Percentiles rank a stretch among this genome's conserved stretches.
Conservation (phyloP, 2,888 invertebrate genomes). For the Seira musarum region DNA sequence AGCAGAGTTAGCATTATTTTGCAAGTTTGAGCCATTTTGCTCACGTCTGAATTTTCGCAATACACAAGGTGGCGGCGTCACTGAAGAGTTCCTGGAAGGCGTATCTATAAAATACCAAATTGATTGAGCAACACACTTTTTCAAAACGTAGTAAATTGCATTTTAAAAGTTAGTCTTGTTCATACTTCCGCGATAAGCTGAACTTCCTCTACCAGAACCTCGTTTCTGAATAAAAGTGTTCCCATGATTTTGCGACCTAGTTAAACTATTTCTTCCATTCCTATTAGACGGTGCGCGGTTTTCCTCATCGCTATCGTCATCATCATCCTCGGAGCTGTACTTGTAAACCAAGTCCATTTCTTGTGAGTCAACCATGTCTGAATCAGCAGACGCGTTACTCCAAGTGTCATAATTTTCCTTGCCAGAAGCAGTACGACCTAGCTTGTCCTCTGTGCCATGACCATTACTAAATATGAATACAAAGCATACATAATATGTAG, state of each 20-base stretch:
- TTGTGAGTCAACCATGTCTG: conserved; percentile 53
- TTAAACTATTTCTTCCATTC: conserved; percentile 34
- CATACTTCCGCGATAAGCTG: conserved; percentile 37
- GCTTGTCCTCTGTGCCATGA: conserved; percentile 24
- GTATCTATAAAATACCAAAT: conserved; percentile 26
- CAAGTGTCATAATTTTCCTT: conserved; percentile 28
- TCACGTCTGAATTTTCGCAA: conserved; percentile 63
- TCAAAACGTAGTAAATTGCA: no score
- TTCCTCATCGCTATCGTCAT: conserved; percentile 44
- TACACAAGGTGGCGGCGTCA: conserved; percentile 66
- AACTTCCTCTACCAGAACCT: conserved; percentile 37
- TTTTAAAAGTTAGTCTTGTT: no score
- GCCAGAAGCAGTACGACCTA: conserved; percentile 30
- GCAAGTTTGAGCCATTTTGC: conserved; percentile 28
- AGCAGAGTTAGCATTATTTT: background rate
- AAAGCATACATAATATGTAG: no score
- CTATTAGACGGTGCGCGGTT: conserved; percentile 34
- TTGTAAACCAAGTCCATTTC: conserved; percentile 61
- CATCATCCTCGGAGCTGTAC: conserved; percentile 64
- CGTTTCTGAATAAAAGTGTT: conserved; percentile 48
- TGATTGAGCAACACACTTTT: no score
- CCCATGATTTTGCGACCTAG: conserved; percentile 33
- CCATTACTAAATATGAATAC: conserved; percentile 2
- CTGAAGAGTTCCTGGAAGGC: conserved; percentile 59
- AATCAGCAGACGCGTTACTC: conserved; percentile 55